A percentile compares a stretch with the other conserved stretches of the same genome.
These are phyloP conservation scores for Eumacrocentrus americanus DNA, from an alignment of 2,888 invertebrate genomes.

Conservation along the genomic window DNA sequence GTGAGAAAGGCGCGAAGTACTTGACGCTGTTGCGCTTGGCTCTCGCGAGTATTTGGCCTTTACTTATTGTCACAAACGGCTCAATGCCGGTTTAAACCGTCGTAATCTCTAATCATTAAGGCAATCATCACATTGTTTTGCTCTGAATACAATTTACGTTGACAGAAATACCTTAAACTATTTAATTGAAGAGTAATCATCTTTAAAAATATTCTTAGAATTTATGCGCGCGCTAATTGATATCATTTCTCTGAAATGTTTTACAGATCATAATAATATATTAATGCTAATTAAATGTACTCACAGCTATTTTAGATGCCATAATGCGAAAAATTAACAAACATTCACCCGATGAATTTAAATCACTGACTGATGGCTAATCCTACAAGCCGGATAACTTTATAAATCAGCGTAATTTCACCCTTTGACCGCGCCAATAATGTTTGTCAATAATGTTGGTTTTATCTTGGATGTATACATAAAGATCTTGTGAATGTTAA, in stretches of 20 bases:
- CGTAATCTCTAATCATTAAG: background rate
- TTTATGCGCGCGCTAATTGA: too few relatives aligned
- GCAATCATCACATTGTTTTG: background rate
- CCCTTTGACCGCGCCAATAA: constrained; percentile 48
- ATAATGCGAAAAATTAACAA: constrained; percentile 28
- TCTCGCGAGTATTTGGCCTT: background rate
- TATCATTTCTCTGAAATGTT: too few relatives aligned
- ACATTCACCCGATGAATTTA: constrained; percentile 37
- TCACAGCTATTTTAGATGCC: constrained; percentile 40
- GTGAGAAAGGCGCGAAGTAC: background rate
- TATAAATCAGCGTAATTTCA: constrained; percentile 54
- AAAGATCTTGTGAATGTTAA: background rate
- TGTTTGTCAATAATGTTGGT: background rate
- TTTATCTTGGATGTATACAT: background rate
- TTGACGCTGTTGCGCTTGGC: background rate
- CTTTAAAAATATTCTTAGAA: too few relatives aligned
- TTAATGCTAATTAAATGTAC: constrained; percentile 28
- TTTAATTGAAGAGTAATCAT: too few relatives aligned
- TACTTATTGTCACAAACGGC: background rate
- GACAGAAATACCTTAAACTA: too few relatives aligned
- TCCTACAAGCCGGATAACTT: constrained; percentile 45
- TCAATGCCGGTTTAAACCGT: background rate
- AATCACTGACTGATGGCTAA: constrained; percentile 45
- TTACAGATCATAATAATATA: too few relatives aligned
- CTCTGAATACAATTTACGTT: background rate